Base-by-base conservation (phyloP, 2,888 invertebrate species). In the Cantharis flavilabris region DNA sequence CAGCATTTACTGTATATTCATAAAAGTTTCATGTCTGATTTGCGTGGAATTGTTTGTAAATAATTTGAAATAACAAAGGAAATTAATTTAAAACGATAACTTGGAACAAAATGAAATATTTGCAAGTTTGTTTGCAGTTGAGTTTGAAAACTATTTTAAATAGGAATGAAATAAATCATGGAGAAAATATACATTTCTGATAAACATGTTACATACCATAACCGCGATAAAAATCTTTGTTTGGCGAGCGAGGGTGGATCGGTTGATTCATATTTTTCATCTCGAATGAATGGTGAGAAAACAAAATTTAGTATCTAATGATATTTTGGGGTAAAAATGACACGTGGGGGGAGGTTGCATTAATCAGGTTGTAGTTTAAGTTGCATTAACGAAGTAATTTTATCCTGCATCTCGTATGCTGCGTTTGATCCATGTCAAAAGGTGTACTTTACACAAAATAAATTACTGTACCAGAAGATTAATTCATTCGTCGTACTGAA, bases 361-460 rank as follows among this genome's bases (percentile, higher is more conserved):
- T 49, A 49, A 49, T 49, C 49, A 49, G 49, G 49, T 49, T 49
- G 49, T 67, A 67, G 23, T 67, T 67, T 67, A 67, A 67, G 65
- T 23, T 67, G 23, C 26, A 67, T 67, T 67, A 67, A 67, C 18
- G 23, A 16, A 13, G 69, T 69, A 73, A 73, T 62, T 26, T 28
- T 73, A 73, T 18, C 16, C 62, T 18, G 70, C 18, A 62, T 26
- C 30, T 49, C 71, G 49, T 49, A 62, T 69, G 65, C 30, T 73
- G 69, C 69, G 28, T 73, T 62, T 69, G 69, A 69, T 73, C 67
- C 62, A 73, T 49, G 69, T 69, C 73, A 69, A 70, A 73, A 73
- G 73, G 73, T 69, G 69, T 73, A 73, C 62, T 14, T 73, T 73
- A 73, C 69, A 73, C 73, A 18, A 69, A 73, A 69, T 30, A 72